These are phyloP conservation scores for Caenorhabditis sinica DNA, from an alignment of 2,888 invertebrate genomes.

Conservation along the genomic window DNA sequence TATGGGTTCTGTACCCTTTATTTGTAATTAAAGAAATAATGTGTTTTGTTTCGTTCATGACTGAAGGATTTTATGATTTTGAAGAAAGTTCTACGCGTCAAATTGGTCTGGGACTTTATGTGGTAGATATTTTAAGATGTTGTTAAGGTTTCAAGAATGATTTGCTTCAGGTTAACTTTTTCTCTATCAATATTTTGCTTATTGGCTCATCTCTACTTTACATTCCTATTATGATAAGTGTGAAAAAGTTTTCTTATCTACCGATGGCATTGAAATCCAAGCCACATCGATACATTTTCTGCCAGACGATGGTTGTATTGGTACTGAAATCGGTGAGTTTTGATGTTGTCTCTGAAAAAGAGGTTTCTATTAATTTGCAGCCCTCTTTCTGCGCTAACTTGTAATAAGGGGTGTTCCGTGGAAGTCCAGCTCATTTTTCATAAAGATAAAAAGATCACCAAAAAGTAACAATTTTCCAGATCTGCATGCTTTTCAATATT, in stretches of 20 bases:
- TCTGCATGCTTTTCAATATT: background rate
- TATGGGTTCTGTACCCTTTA: background rate
- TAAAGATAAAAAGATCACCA: too few relatives aligned
- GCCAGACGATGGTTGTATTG: conserved; percentile 9
- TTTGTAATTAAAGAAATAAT: background rate
- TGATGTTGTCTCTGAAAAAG: too few relatives aligned
- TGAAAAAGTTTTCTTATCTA: conserved; percentile 11
- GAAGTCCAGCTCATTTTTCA: too few relatives aligned
- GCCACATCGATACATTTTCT: conserved; percentile 8
- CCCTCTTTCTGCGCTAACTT: background rate
- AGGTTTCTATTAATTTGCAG: background rate
- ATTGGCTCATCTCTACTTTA: background rate
- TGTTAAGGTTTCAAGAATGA: background rate
- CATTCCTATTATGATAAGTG: conserved; percentile 15
- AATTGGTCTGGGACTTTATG: background rate
- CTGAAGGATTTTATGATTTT: background rate
- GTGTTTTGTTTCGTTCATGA: background rate
- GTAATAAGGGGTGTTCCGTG: background rate
- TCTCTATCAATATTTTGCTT: background rate
- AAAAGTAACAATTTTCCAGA: background rate
- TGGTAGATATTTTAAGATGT: background rate
- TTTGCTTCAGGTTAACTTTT: background rate
- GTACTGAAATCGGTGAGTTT: conserved; percentile 12
- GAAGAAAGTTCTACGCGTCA: background rate
- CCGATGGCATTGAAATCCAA: conserved; percentile 15